These are phyloP conservation scores for Drepana arcuata DNA, from an alignment of 1,140 invertebrate species.

Conservation along the genomic window DNA sequence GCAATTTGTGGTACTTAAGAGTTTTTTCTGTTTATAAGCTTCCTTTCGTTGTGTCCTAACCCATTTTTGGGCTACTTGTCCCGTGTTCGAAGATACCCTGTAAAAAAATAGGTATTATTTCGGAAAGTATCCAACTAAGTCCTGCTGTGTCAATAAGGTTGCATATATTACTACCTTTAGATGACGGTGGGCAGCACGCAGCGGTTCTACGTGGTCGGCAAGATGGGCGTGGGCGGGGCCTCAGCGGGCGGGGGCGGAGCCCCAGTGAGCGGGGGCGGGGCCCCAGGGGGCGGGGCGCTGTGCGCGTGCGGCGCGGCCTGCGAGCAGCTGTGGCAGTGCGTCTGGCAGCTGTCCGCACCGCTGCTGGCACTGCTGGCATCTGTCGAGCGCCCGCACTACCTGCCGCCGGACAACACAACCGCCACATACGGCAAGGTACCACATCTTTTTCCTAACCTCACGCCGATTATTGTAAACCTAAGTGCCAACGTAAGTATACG, in stretches of 20 bases:
- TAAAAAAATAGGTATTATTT: no score
- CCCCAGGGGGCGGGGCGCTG: not conserved
- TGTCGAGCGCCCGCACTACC: constrained; percentile 33
- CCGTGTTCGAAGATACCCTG: no score
- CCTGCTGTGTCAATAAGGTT: no score
- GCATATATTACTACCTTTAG: constrained; percentile 35
- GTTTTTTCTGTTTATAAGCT: no score
- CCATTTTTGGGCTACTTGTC: no score
- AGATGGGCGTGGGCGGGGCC: constrained; percentile 74
- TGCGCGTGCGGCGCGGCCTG: constrained; percentile 13
- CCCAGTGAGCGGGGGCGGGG: not conserved
- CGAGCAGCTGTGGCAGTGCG: constrained; percentile 87
- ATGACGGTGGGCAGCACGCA: constrained; percentile 82
- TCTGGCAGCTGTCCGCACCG: constrained; percentile 88
- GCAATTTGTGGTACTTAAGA: no score
- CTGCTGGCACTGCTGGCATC: constrained; percentile 77
- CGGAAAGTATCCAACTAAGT: no score
- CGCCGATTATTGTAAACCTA: no score
- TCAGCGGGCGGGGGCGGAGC: not conserved
- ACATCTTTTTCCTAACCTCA: no score
- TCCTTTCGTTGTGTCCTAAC: no score
- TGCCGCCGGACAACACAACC: constrained; percentile 38
- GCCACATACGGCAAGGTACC: constrained; percentile 67
- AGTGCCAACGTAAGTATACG: no score
- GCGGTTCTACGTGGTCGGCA: constrained; percentile 88